A percentile compares a stretch with the other conserved stretches of the same genome.
phyloP scores from a whole-genome alignment of 2,797 vertebrate species.

The Spea hammondii region DNA sequence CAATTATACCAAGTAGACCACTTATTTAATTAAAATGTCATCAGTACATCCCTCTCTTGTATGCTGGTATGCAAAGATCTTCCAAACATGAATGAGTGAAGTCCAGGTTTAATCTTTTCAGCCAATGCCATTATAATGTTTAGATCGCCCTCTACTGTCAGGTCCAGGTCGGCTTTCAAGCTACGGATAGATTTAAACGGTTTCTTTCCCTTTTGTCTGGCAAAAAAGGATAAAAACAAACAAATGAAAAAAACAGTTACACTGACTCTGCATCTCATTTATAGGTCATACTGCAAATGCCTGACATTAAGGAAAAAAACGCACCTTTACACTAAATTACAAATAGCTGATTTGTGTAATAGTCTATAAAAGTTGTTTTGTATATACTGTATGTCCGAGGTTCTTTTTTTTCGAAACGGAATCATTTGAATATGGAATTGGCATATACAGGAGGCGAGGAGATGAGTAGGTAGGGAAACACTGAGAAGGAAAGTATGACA shows the following conservation, averaged over 20 bases:
- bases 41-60: conserved; percentile 90
- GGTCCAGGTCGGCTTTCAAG: conserved; percentile 89
- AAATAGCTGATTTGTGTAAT: too few species aligned
- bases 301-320: too few species aligned
- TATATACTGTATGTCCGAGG: too few species aligned
- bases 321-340: neutral
- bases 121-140: conserved; percentile 95
- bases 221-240: conserved; percentile 27
- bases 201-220: conserved; percentile 94
- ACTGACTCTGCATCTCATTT: neutral
- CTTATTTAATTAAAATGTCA: conserved; percentile 77
- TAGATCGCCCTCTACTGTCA: conserved; percentile 91
- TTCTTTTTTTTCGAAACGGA: too few species aligned
- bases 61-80: conserved; percentile 91
- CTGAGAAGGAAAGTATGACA: too few species aligned
- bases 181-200: conserved; percentile 88
- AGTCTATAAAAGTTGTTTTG: too few species aligned
- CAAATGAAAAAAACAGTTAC: neutral
- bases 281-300: too few species aligned
- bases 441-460: too few species aligned
- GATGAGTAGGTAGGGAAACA: too few species aligned
- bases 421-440: too few species aligned
- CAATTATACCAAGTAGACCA: neutral
- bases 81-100: conserved; percentile 94
- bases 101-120: conserved; percentile 92